A percentile compares a stretch with the other conserved stretches of the same genome.
Evolutionary conservation across 2,797 vertebrate genomes (phyloP).

Genomic region (Hephaestus fuliginosus): DNA sequence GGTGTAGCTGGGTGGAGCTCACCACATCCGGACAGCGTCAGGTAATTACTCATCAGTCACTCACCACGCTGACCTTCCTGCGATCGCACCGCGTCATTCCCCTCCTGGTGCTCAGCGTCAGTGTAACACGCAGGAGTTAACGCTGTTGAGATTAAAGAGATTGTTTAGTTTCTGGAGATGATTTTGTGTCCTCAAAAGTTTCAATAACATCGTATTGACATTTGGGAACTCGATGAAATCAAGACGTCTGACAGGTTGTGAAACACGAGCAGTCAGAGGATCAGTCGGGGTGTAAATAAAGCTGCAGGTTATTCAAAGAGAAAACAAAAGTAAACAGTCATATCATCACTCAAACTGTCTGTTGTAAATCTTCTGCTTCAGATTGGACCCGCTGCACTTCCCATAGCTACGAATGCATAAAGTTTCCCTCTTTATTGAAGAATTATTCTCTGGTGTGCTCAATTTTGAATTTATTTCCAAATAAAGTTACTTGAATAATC

Average conservation of each 20-base stretch:
- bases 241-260: not conserved
- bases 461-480: not conserved
- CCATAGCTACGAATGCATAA: too few species aligned
- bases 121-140: not conserved
- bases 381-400: not conserved
- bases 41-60: conserved; percentile 37
- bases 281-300: not conserved
- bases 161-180: not conserved
- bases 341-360: not conserved
- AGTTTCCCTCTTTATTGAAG: not conserved
- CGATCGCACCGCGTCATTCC: not conserved
- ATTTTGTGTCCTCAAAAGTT: not conserved
- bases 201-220: not conserved
- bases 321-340: too few species aligned
- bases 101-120: not conserved
- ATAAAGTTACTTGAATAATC: not conserved
- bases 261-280: not conserved
- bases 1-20: conserved; percentile 12
- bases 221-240: not conserved
- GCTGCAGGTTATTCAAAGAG: not conserved
- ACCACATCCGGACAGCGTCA: conserved; percentile 23
- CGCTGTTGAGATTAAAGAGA: not conserved
- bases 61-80: not conserved
- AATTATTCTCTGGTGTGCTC: not conserved
- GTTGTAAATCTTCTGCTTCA: not conserved